Evolutionary conservation across 1,140 invertebrate genomes (phyloP).

Genomic region (Cotesia glomerata): DNA sequence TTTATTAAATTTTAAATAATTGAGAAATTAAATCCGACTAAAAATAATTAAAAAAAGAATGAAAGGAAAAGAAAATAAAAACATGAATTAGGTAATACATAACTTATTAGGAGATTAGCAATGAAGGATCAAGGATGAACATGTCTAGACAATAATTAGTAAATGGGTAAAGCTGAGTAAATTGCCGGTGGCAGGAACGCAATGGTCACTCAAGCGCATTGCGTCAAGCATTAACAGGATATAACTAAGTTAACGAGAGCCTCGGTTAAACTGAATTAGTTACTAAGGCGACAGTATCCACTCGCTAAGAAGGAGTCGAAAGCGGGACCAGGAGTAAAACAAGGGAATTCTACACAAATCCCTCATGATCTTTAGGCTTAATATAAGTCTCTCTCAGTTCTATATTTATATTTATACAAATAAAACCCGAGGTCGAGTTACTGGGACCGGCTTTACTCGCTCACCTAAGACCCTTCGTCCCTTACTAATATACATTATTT

Average conservation of each 20-base stretch:
- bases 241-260: conserved; percentile 34
- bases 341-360: conserved; percentile 35
- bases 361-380: conserved; percentile 41
- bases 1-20: no score
- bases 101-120: background rate
- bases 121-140: background rate
- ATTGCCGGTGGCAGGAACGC: background rate
- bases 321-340: background rate
- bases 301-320: conserved; percentile 5
- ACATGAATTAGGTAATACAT: background rate
- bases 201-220: conserved; percentile 24
- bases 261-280: conserved; percentile 35
- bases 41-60: no score
- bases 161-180: background rate
- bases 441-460: background rate
- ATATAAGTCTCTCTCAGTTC: background rate
- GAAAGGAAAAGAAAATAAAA: no score
- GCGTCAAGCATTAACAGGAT: conserved; percentile 24
- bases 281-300: conserved; percentile 24
- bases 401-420: background rate
- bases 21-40: no score
- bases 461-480: background rate
- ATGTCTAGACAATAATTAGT: conserved; percentile 1
- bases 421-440: conserved; percentile 16
- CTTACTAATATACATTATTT: background rate